phyloP scores from a whole-genome alignment of 2,888 invertebrate genomes.

The Nomada fabriciana region DNA sequence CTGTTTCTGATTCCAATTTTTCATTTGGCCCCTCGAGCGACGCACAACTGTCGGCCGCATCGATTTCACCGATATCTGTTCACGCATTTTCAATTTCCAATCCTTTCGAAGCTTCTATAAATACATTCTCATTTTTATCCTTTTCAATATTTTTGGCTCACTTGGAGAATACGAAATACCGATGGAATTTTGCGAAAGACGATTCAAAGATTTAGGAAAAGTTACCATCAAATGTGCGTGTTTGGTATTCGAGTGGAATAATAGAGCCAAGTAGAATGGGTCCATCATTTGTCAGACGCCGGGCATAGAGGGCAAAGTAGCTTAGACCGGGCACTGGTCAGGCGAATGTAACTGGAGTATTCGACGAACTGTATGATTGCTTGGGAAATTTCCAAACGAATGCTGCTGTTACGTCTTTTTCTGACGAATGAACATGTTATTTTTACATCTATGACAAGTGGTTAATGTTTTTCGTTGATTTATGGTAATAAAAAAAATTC shows the following conservation, averaged over 20 bases:
- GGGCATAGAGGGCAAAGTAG: slow-evolving; percentile 21
- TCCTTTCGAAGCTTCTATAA: background rate
- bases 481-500: too few species aligned
- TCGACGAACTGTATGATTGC: background rate
- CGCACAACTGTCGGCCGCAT: background rate
- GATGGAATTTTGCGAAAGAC: slow-evolving; percentile 7
- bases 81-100: background rate
- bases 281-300: slow-evolving; percentile 31
- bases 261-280: slow-evolving; percentile 25
- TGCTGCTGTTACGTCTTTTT: background rate
- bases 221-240: slow-evolving; percentile 1
- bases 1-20: background rate
- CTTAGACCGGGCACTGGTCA: slow-evolving; percentile 17
- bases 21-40: background rate
- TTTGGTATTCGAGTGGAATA: background rate
- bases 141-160: background rate
- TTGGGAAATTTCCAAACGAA: background rate
- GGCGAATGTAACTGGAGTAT: background rate
- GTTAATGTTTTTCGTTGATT: too few species aligned
- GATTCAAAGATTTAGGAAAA: background rate
- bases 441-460: too few species aligned
- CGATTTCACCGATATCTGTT: background rate
- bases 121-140: background rate
- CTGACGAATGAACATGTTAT: background rate
- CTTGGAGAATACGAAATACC: background rate